A percentile compares a stretch with the other conserved stretches of the same genome.
Evolutionary conservation across 2,113 vertebrate species (phyloP).

Genomic region (Neodontobutis hainanensis): DNA sequence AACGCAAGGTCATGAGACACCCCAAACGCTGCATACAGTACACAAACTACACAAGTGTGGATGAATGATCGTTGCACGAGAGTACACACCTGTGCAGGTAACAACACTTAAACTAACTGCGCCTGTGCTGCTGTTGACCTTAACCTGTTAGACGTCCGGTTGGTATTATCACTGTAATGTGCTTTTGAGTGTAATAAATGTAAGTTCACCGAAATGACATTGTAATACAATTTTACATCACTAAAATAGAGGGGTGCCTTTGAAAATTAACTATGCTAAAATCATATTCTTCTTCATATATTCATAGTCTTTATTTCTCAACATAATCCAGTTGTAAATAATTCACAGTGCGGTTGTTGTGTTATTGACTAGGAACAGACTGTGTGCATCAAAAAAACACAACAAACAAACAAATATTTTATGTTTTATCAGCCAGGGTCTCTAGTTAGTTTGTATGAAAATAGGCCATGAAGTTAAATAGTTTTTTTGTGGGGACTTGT

Average conservation of each 20-base stretch:
- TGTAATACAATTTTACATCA: not conserved
- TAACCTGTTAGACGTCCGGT: conserved; percentile 15
- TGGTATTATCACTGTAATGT: conserved; percentile 13
- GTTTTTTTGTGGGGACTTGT: too few species aligned
- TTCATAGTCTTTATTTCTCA: too few species aligned
- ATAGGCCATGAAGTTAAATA: too few species aligned
- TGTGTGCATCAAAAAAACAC: too few species aligned
- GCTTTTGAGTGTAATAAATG: conserved; percentile 2
- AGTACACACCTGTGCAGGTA: not conserved
- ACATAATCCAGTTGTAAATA: too few species aligned
- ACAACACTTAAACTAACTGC: not conserved
- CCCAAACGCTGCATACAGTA: conserved; percentile 1
- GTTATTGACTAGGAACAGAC: too few species aligned
- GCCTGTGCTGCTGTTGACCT: conserved; percentile 24
- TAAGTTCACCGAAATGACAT: conserved; percentile 2
- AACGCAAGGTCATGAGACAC: conserved; percentile 47
- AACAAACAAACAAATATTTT: too few species aligned
- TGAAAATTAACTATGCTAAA: not conserved
- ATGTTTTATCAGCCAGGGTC: too few species aligned
- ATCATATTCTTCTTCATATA: too few species aligned
- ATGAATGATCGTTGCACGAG: not conserved
- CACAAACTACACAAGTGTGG: not conserved
- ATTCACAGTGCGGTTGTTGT: too few species aligned
- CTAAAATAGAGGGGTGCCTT: not conserved
- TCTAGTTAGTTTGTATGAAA: too few species aligned